Evolutionary conservation across 2,113 vertebrate species (phyloP), one percentile per base, ranked within the genome.

Genomic region (Gnathonemus echidnorhynchus): DNA sequence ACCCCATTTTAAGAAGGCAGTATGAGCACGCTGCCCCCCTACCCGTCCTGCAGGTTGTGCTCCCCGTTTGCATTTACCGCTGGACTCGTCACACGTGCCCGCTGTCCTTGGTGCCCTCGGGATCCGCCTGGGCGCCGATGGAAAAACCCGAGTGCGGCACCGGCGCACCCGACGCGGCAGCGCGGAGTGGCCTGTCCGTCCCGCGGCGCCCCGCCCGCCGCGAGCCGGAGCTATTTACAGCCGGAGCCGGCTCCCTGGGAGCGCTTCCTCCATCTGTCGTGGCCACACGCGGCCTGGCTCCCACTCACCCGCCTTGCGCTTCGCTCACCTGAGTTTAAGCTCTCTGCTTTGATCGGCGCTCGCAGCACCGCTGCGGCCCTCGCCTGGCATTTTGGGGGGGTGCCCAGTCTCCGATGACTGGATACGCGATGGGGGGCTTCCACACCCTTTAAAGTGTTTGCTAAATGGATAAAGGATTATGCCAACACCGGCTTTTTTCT

Each of bases 251-350:
- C 92, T 95, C 95, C 93, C 93, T 91, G 93, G 94, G 92, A 94
- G 91, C 92, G 86, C 93, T 90, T 92, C 93, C 92, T 95, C 95
- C 95, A 95, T 96, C 95, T 96, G 95, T 94, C 91, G 35, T 74
- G 91, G 91, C 91, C 92, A 90, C 91, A 86, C 88, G 92, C 92
- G 90, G 91, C 91, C 91, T 89, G 91, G 92, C 91, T 92, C 92
- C 86, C 89, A 93, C 93, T 94, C 91, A 94, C 93, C 94, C 94
- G 93, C 90, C 91, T 89, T 49, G 84, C 21, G 95, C 92, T 92
- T 90, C 89, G 88, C 62, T 89, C 90, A 58, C 91, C 91, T 89
- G n/a, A 92, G 42, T 45, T 89, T 85, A 86, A 80, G 49, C 27
- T 21, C 50, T 92, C 89, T 86, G 56, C 89, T 90, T 5, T 1